Base-by-base conservation (phyloP, 2,113 vertebrate genomes). In the Triplophysa tibetana region DNA sequence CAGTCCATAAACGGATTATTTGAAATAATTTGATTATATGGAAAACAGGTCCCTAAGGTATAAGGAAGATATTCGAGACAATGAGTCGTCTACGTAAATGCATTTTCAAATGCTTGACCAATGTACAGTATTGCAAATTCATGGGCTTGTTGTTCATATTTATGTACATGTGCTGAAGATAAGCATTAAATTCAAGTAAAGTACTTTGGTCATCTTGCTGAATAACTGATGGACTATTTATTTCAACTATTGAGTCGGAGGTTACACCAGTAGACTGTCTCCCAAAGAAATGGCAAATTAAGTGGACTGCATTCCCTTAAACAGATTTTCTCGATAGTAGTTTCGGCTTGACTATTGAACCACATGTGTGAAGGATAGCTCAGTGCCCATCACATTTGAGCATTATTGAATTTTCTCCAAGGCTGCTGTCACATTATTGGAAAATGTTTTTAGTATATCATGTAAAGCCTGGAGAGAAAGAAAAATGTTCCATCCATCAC, bases 341-440 rank as follows among this genome's bases (percentile, higher is more conserved):
- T 33, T 43, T 70, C 45, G 33, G 11, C 5, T 12, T 63, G 58
- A 19, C 67, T 33, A 21, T 43, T 23, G n/a, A 68, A 78, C 54
- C 12, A 9, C 48, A 8, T 52, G 10, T 78, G 56, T 63, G 56
- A 61, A 70, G 26, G 19, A 63, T 70, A 70, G 14, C 41, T 54
- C 43, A 64, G 43, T n/a, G 43, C 60, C 5, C 56, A 23, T 78
- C 33, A 60, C 5, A 24, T 79, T 62, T 48, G 23, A 64, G 26
- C 43, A 56, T 64, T 72, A 72, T 62, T 72, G 60, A 79, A 72
- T 64, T 61, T 70, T 72, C 62, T 38, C 21, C 60, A 63, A 54
- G 60, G 77, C n/a, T 10, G 12, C 19, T 54, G 77, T 54, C 45
- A 58, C 21, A 72, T 72, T 64, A 79, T 61, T 33, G 41, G 26